Base-by-base conservation (phyloP, 2,113 vertebrate species). In the Coreoperca whiteheadi region DNA sequence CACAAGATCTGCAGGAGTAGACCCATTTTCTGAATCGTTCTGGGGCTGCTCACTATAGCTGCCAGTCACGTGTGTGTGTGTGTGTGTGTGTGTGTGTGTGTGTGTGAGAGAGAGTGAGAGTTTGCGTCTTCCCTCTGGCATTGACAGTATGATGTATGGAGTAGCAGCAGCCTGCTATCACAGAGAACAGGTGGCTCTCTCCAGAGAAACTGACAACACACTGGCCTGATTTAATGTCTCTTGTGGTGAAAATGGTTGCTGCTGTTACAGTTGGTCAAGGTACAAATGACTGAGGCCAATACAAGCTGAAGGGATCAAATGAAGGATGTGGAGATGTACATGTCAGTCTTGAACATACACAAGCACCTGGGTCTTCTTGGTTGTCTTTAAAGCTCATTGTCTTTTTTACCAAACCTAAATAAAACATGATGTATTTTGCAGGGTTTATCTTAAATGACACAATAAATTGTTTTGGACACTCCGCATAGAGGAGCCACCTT, bases 141-240 rank as follows among this genome's bases (percentile, higher is more conserved):
- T 51, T 90, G 91, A 89, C 90, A 88, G 83, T 82, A 75, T 92
- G 92, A 92, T 90, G 81, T 82, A 93, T 91, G 86, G 78, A 87
- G 81, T n/a, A 79, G 82, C 83, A 82, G 87, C 89, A 88, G 83
- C 67, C 87, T 87, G 88, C 85, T 90, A 91, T 94, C 87, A 87
- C 87, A 76, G 69, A 84, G 83, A 92, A 90, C 91, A 92, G 89
- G 91, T 89, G 89, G 87, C 78, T 82, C 82, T 86, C 89, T 88
- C 79, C 73, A 54, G 84, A 91, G 84, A 61, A 88, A 74, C 53
- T 79, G 72, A 81, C 78, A 82, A 72, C 79, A 76, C 69, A 53
- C 74, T 82, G 81, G 86, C 82, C 83, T 85, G 90, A 87, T 91
- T 87, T 82, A 86, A 83, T 76, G 67, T 77, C 68, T 79, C n/a